Conservation (phyloP, 2,797 vertebrate species). For the Tolypeutes matacus region DNA sequence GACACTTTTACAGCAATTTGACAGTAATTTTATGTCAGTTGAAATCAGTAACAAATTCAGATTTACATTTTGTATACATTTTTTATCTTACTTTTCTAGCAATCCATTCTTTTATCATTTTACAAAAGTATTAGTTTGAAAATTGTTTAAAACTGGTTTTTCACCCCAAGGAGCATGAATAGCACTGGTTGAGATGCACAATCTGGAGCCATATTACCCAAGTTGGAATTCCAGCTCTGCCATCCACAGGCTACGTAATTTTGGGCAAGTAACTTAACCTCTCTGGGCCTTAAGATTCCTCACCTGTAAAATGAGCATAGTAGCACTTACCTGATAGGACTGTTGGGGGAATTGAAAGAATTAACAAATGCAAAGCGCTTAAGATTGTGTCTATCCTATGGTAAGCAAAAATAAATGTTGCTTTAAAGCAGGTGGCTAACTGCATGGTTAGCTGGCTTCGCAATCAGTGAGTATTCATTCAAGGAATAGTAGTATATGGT, state of each 20-base stretch:
- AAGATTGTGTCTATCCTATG: neutral
- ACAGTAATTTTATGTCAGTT: neutral
- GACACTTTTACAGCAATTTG: neutral
- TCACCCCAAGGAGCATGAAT: neutral
- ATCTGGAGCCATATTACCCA: neutral
- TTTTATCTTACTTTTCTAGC: neutral
- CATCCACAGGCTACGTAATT: neutral
- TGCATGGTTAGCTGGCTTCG: neutral
- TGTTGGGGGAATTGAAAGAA: neutral
- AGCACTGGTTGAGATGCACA: neutral
- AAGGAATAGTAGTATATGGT: neutral
- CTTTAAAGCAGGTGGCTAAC: neutral
- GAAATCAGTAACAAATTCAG: conserved; percentile 16
- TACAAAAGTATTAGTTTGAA: neutral
- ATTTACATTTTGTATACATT: neutral
- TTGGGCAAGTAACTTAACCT: neutral
- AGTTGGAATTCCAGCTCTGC: neutral
- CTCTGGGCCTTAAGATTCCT: neutral
- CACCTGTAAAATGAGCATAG: neutral
- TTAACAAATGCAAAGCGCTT: neutral
- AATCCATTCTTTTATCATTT: neutral
- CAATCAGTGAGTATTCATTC: neutral
- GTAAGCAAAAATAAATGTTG: neutral
- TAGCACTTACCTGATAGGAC: neutral
- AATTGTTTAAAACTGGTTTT: conserved; percentile 24